Evolutionary conservation across 1,140 invertebrate genomes (phyloP).

Genomic region (Zaprionus inermis): DNA sequence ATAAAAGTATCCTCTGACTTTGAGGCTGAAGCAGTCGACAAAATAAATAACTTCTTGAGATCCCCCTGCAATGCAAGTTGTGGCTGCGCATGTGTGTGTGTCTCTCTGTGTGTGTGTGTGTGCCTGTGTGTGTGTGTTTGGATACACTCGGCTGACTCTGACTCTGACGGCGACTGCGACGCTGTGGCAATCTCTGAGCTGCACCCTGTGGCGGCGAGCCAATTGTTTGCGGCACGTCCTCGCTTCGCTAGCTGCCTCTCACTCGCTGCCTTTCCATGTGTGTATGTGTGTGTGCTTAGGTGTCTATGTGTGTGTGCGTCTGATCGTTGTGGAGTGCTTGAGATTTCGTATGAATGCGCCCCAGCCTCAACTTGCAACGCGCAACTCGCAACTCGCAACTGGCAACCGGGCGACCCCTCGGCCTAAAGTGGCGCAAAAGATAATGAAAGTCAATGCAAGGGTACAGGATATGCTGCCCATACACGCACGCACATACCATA

Average conservation of each 20-base stretch:
- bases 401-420: slow-evolving; percentile 13
- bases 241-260: slow-evolving; percentile 52
- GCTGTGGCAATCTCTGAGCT: slow-evolving; percentile 43
- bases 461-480: slow-evolving; percentile 73
- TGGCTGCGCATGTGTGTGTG: not conserved
- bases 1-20: slow-evolving; percentile 77
- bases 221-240: slow-evolving; percentile 77
- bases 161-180: slow-evolving; percentile 20
- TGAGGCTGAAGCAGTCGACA: slow-evolving; percentile 44
- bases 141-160: slow-evolving; percentile 77
- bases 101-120: slow-evolving; percentile 9
- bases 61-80: slow-evolving; percentile 53
- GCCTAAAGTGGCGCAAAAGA: slow-evolving; percentile 73
- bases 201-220: slow-evolving; percentile 74
- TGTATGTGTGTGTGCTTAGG: slow-evolving; percentile 2
- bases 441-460: slow-evolving; percentile 81
- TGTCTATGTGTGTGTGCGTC: slow-evolving; percentile 1
- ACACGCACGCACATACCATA: slow-evolving; percentile 9
- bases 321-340: slow-evolving; percentile 41
- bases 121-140: slow-evolving; percentile 37
- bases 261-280: not conserved
- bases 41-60: slow-evolving; percentile 75
- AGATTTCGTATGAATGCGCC: slow-evolving; percentile 38
- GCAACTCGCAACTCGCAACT: slow-evolving; percentile 12
- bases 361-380: slow-evolving; percentile 21